Base-by-base conservation (phyloP, 2,797 vertebrate genomes). In the Macroramphosus scolopax region DNA sequence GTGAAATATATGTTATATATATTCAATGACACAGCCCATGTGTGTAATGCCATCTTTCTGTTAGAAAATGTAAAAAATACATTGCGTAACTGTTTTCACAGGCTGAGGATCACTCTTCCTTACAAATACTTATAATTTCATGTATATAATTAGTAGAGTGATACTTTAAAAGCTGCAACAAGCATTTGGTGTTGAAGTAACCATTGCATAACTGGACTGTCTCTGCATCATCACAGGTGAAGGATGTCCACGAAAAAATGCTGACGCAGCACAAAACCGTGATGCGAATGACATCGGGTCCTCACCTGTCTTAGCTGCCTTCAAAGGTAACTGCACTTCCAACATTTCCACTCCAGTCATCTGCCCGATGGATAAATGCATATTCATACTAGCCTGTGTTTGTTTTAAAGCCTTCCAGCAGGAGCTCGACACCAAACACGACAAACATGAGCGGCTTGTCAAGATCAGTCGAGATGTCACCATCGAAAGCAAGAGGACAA, bases 391-490 rank as follows among this genome's bases (percentile, higher is more conserved):
- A 8, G 35, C 3, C 0, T 13, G 18, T 38, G 4, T 16, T 14
- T 48, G 5, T 17, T 47, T 52, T 48, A 0, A 54, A 99, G 96
- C 86, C 0, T 99, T 99, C 83, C 96, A 98, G 72, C 85, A 91
- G 85, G 97, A 98, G 70, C 91, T 99, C 2, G 96, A 99, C 78
- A 91, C 90, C 41, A 93, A 90, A 63, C 94, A 99, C 0, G 97
- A 99, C 68, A 99, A 95, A 78, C 89, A 98, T 0, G 96, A 99
- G 52, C 90, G 94, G 6, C 92, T 99, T 1, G 94, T 99, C 32
- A 99, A 98, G 81, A 89, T 97, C 68, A 96, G 95, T 61, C 92
- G 96, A 29, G 97, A 99, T 58, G 80, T 98, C 80, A 99, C 97
- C 14, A 98, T 98, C 0, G 97, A 99, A 80, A 99, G 95, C 89